Base-by-base conservation (phyloP, 2,113 vertebrate genomes). In the Trematomus loennbergii region DNA sequence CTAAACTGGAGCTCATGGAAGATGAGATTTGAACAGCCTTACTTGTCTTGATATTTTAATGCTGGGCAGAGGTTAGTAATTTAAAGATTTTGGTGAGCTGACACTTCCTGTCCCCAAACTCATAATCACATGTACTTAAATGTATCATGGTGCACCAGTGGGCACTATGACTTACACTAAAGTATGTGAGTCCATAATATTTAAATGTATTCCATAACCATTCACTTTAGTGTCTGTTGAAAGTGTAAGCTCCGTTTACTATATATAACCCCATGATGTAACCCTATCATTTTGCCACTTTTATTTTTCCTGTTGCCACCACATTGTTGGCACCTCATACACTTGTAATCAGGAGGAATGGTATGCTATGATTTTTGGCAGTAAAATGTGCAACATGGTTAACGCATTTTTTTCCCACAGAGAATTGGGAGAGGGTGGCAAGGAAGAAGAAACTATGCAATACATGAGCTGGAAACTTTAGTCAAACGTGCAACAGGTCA, bases 341-440 rank as follows among this genome's bases (percentile, higher is more conserved):
- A 50, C 60, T 60, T 79, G 72, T 87, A 83, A 77, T 77, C 59
- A 80, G 50, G 33, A 59, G 64, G 60, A 67, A 61, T 72, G 54
- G 49, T 49, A 63, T 79, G 65, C 25, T 20, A 0, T 15, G 45
- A 22, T 16, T n/a, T 72, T 62, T 63, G 68, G 75, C 54, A 45
- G 17, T 8, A 6, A 81, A 49, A 60, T 40, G 45, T 17, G 48
- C 29, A 48, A 53, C 49, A 69, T 58, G 5, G 49, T 33, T 16
- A 0, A n/a, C 5, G 9, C 18, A 40, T 50, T 40, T 55, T 57
- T 22, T 58, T 33, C 64, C 66, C 25, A 67, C 10, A 64, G 5
- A 22, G 29, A 29, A 62, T 49, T 68, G 22, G 13, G 33, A 68
- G 45, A 29, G 29, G 29, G 29, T 29, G 29, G 29, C 29, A 29